Evolutionary conservation across 2,797 vertebrate genomes (phyloP).

Genomic region (Mormyrus proboscirostris): DNA sequence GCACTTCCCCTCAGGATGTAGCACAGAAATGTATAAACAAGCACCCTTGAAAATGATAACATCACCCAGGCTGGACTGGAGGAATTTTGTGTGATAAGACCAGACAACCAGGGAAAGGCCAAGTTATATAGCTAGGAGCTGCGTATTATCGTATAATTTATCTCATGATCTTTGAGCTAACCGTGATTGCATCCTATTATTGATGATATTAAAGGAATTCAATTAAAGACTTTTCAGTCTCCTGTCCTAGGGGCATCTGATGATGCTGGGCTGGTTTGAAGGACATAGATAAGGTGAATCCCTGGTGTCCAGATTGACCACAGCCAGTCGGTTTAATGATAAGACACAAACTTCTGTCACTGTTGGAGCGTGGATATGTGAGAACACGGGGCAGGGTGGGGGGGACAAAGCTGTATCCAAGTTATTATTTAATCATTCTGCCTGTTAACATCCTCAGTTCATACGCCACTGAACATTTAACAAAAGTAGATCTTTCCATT

Average conservation of each 20-base stretch:
- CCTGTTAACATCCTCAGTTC: neutral
- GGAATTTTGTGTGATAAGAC: neutral
- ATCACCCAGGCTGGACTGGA: neutral
- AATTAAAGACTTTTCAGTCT: neutral
- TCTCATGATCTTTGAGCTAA: neutral
- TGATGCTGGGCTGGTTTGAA: neutral
- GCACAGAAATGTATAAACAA: neutral
- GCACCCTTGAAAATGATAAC: neutral
- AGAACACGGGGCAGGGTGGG: neutral
- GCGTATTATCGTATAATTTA: neutral
- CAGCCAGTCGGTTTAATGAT: neutral
- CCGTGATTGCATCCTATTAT: neutral
- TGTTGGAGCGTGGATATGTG: neutral
- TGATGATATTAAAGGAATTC: neutral
- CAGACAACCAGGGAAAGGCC: neutral
- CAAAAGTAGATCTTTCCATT: neutral
- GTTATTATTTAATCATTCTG: neutral
- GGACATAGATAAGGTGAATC: neutral
- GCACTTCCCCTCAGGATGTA: neutral
- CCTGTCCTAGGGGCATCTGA: neutral
- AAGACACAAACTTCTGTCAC: neutral
- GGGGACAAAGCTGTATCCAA: neutral
- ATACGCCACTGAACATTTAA: neutral
- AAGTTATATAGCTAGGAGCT: neutral
- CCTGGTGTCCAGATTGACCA: neutral